Evolutionary conservation across 2,113 vertebrate species (phyloP).

Genomic region (Bubalus kerabau): DNA sequence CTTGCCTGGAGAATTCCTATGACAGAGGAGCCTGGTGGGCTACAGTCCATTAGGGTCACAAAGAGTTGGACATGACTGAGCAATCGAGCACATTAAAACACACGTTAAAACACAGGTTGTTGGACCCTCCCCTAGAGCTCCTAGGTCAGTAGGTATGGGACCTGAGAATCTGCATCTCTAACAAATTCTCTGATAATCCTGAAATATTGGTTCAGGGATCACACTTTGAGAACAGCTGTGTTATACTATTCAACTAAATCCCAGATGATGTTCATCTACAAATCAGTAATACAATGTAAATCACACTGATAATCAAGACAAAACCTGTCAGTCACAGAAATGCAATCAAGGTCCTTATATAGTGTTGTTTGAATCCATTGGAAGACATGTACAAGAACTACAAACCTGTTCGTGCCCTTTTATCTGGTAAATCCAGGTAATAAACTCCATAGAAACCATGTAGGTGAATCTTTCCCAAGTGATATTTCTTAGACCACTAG

Average conservation of each 20-base stretch:
- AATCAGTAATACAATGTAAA: neutral
- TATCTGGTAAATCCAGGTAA: neutral
- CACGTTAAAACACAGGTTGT: neutral
- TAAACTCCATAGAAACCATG: neutral
- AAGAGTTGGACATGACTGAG: neutral
- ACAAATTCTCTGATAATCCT: neutral
- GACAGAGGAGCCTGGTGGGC: neutral
- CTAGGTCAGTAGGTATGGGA: neutral
- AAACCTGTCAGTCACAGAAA: neutral
- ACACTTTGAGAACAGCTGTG: neutral
- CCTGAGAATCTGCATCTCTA: neutral
- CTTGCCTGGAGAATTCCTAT: neutral
- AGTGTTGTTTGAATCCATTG: neutral
- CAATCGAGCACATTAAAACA: neutral
- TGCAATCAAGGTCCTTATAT: neutral
- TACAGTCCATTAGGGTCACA: neutral
- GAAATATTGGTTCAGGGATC: neutral
- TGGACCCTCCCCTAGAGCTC: neutral
- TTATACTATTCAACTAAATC: neutral
- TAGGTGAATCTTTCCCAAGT: neutral
- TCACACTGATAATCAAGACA: neutral
- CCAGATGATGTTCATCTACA: neutral
- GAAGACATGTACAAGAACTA: neutral
- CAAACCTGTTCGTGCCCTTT: neutral
- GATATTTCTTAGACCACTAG: neutral